Evolutionary conservation across 2,113 vertebrate genomes (phyloP).

Genomic region (Leptobrachium leishanense): DNA sequence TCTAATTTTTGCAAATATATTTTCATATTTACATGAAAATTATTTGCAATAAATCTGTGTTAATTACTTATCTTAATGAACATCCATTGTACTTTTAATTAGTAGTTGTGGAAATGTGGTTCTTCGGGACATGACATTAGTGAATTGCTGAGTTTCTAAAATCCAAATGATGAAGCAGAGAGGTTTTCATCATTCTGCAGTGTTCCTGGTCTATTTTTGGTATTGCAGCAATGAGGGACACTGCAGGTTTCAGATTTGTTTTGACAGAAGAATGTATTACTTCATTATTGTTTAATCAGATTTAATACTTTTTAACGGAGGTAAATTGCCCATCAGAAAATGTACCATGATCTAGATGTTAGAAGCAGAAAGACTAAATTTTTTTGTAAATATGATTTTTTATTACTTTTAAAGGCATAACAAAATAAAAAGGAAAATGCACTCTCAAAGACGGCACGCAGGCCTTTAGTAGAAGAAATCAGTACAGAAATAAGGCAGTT

Average conservation of each 20-base stretch:
- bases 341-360: neutral
- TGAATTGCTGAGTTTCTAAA: conserved; percentile 25
- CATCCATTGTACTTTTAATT: neutral
- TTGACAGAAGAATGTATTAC: neutral
- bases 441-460: too few species aligned
- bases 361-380: too few species aligned
- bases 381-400: too few species aligned
- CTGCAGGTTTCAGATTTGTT: neutral
- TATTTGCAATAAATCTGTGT: neutral
- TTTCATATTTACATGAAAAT: neutral
- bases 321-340: neutral
- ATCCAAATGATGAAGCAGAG: conserved; percentile 12
- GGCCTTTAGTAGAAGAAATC: too few species aligned
- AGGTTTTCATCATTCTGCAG: conserved; percentile 24
- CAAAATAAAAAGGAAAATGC: too few species aligned
- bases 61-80: neutral
- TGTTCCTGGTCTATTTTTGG: conserved; percentile 32
- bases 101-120: neutral
- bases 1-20: too few species aligned
- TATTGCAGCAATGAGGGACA: conserved; percentile 20
- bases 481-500: too few species aligned
- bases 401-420: too few species aligned
- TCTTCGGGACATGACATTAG: neutral
- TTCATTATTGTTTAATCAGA: neutral
- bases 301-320: neutral